Conservation (phyloP, 2,797 vertebrate species). For the Myotis daubentonii region DNA sequence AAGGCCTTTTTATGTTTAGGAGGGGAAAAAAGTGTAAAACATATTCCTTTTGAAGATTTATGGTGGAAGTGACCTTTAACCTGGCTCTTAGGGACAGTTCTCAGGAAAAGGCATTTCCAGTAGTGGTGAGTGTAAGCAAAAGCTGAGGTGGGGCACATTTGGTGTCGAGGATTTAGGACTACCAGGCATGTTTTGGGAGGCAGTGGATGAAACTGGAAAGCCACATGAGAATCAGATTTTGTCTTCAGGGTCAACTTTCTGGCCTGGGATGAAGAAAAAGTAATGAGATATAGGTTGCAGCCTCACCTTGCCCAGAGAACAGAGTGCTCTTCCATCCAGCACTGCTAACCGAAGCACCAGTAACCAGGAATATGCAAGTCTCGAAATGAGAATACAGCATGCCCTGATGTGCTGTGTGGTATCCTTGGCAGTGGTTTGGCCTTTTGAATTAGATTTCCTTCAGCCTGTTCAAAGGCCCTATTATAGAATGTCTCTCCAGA, state of each 20-base stretch:
- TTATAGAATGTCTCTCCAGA: not conserved
- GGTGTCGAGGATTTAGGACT: not conserved
- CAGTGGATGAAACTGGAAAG: not conserved
- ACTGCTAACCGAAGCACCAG: too few species aligned
- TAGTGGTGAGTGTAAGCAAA: not conserved
- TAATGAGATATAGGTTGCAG: not conserved
- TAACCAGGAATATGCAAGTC: not conserved
- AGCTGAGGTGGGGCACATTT: not conserved
- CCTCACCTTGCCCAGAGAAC: not conserved
- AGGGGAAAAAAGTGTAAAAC: not conserved
- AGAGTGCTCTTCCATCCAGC: not conserved
- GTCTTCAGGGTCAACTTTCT: not conserved
- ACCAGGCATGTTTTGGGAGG: not conserved
- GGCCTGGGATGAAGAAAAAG: not conserved
- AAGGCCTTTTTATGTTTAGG: not conserved
- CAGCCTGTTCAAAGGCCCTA: not conserved
- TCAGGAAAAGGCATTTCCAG: not conserved
- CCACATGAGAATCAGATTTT: not conserved
- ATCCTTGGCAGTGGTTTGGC: not conserved
- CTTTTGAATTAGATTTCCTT: not conserved
- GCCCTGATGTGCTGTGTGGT: rapidly evolving
- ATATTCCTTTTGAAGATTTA: not conserved
- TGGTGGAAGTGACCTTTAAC: not conserved
- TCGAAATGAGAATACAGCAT: not conserved
- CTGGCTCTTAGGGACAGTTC: not conserved